Base-by-base conservation (phyloP, 2,888 invertebrate species). In the Halocaridina rubra region DNA sequence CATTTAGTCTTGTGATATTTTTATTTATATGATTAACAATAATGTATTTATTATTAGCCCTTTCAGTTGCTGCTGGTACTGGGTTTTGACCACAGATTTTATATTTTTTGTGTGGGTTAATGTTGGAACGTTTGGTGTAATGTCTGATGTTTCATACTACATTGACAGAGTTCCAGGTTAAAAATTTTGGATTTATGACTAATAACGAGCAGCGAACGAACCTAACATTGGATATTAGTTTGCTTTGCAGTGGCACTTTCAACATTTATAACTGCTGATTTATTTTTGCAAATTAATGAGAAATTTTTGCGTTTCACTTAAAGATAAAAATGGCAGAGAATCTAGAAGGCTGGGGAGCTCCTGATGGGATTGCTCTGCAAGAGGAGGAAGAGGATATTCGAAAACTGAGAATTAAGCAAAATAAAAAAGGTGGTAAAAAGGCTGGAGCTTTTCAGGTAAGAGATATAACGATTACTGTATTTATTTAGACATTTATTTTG, bases 391-490 rank as follows among this genome's bases (percentile, higher is more conserved):
- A 87, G 59, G 90, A 91, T 74, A 90, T 90, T 8, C 88, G 90
- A 29, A 89, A 90, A 77, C 87, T 91, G 77, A 89, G 91, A 4
- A 86, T 88, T 32, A 88, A 67, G 39, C 80, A 86, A 27, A 88
- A 82, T 53, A 92, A 92, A 88, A 92, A 92, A 86, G n/a, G n/a
- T n/a, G n/a, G n/a, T n/a, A 96, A 95, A 90, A 96, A 95, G 90
- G 94, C 95, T 81, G 97, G 97, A 71, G 98, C 97, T 1, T 98
- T 98, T 91, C 87, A 87, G 77, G 78, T 82, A 71, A 46, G 19
- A 24, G n/a, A n/a, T n/a, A n/a, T n/a, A n/a, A n/a, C n/a, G n/a
- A n/a, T n/a, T n/a, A n/a, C n/a, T n/a, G n/a, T n/a, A n/a, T n/a
- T n/a, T n/a, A n/a, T n/a, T n/a, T n/a, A n/a, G n/a, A n/a, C n/a